Evolutionary conservation across 2,113 vertebrate genomes (phyloP).

Genomic region (Phalacrocorax pelagicus): DNA sequence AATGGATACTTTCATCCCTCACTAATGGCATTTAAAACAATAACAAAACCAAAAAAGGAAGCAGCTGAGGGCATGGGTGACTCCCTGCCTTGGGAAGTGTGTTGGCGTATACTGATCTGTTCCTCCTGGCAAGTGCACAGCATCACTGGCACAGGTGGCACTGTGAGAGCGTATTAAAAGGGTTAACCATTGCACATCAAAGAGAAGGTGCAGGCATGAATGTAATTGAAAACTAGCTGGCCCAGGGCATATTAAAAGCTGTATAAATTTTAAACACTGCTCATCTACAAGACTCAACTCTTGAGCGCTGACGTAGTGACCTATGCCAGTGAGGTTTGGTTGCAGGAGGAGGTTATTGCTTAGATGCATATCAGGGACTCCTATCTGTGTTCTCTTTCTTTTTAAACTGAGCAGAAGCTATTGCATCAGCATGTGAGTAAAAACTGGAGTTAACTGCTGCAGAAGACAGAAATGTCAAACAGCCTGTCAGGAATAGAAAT

Average conservation of each 20-base stretch:
- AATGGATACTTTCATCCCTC: not conserved
- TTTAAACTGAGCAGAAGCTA: slow-evolving; percentile 5
- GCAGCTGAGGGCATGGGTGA: not conserved
- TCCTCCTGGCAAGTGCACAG: not conserved
- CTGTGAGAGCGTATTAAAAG: not conserved
- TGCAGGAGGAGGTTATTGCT: not conserved
- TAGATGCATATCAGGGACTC: not conserved
- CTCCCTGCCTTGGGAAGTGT: not conserved
- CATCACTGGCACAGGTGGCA: not conserved
- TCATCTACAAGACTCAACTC: not conserved
- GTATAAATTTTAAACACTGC: not conserved
- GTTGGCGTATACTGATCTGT: not conserved
- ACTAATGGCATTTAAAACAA: not conserved
- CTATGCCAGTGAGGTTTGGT: not conserved
- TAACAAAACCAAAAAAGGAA: not conserved
- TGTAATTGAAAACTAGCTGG: not conserved
- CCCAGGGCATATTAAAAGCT: not conserved
- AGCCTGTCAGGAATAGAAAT: slow-evolving; percentile 21
- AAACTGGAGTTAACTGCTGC: not conserved
- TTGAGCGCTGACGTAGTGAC: not conserved
- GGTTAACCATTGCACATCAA: not conserved
- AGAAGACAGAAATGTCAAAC: slow-evolving; percentile 38
- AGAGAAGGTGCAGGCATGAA: not conserved
- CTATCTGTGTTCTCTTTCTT: not conserved
- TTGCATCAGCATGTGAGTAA: slow-evolving; percentile 4